phyloP scores from a whole-genome alignment of 2,797 vertebrate species.

The Alectoris magna region DNA sequence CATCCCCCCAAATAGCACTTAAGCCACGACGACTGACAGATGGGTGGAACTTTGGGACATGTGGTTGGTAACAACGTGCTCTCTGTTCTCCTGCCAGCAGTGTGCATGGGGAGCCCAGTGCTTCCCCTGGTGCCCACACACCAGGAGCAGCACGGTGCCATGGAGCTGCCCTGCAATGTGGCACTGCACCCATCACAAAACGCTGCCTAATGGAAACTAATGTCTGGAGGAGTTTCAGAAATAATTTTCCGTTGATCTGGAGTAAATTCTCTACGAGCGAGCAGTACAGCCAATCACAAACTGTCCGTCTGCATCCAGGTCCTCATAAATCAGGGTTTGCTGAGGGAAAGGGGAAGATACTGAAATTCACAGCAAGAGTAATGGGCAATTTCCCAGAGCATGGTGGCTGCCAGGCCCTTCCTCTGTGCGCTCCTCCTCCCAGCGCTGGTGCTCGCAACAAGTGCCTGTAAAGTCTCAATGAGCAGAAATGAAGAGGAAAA shows the following conservation, averaged over 20 bases:
- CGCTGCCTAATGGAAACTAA: conserved; percentile 80
- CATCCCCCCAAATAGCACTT: background rate
- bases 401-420: background rate
- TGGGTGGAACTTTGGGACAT: background rate
- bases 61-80: background rate
- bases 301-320: conserved; percentile 87
- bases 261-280: conserved; percentile 81
- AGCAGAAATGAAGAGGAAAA: conserved; percentile 35
- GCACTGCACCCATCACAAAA: conserved; percentile 30
- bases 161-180: background rate
- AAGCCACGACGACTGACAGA: background rate
- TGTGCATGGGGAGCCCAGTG: fast-evolving
- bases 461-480: background rate
- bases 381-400: conserved; percentile 64
- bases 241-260: conserved; percentile 85
- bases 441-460: background rate
- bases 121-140: background rate
- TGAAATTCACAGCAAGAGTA: conserved; percentile 66
- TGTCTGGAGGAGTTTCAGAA: conserved; percentile 77
- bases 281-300: conserved; percentile 84
- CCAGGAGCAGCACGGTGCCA: background rate
- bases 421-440: background rate
- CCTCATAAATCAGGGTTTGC: conserved; percentile 90
- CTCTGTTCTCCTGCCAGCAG: background rate
- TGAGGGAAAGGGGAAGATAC: conserved; percentile 69